phyloP scores from a whole-genome alignment of 1,140 invertebrate species.

The Anthonomus grandis region DNA sequence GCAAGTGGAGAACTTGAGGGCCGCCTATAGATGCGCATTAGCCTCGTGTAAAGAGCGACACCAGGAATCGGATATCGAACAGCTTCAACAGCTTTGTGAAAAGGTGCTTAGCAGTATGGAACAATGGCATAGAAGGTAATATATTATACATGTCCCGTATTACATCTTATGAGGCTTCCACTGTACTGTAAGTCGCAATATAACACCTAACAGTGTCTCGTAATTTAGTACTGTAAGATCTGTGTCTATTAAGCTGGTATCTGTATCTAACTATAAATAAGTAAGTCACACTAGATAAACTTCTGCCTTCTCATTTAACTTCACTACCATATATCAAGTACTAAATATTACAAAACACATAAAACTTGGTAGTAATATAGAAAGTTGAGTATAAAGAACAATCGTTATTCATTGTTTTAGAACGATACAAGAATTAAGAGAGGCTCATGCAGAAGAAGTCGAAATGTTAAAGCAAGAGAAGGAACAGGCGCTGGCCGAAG shows the following conservation, averaged over 20 bases:
- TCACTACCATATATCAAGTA: too few relatives aligned
- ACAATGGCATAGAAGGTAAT: constrained; percentile 68
- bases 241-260: too few relatives aligned
- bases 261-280: too few relatives aligned
- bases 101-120: constrained; percentile 85
- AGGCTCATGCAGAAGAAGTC: constrained; percentile 76
- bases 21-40: constrained; percentile 63
- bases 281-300: too few relatives aligned
- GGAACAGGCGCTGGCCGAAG: constrained; percentile 83
- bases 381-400: too few relatives aligned
- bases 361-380: too few relatives aligned
- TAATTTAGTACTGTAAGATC: too few relatives aligned
- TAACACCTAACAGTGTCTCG: too few relatives aligned
- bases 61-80: constrained; percentile 84
- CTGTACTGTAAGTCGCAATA: too few relatives aligned
- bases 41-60: constrained; percentile 68
- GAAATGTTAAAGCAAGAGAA: constrained; percentile 73
- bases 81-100: constrained; percentile 78
- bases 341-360: too few relatives aligned
- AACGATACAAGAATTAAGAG: constrained; percentile 78
- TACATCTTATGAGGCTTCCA: background rate
- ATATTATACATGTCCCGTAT: background rate
- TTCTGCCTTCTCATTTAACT: too few relatives aligned
- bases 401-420: too few relatives aligned
- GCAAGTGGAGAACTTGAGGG: constrained; percentile 68